Conservation (phyloP, 2,797 vertebrate species). For the Yasuhikotakia modesta region DNA sequence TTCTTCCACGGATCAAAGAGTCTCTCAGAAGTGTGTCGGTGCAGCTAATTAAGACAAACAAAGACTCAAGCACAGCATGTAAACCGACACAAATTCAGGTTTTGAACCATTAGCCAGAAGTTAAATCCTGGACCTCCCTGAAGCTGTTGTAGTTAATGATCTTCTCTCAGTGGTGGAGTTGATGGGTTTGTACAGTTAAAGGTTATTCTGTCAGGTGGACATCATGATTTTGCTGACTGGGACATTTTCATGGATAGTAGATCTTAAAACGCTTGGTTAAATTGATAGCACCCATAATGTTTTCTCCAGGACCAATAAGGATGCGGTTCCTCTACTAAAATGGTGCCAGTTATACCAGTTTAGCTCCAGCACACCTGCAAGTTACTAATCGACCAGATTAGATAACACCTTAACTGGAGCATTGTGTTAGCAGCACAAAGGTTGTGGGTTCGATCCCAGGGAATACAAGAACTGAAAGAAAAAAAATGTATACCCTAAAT, state of each 20-base stretch:
- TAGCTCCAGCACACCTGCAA: no score
- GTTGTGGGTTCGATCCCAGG: no score
- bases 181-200: neutral
- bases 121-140: conserved; percentile 16
- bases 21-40: conserved; percentile 34
- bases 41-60: conserved; percentile 29
- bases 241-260: neutral
- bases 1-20: conserved; percentile 44
- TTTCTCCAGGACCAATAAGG: no score
- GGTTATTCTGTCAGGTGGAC: neutral
- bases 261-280: no score
- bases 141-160: neutral
- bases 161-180: neutral
- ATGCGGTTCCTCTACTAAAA: no score
- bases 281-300: no score
- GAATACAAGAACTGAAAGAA: no score
- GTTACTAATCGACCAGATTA: no score
- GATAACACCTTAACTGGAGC: no score
- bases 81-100: conserved; percentile 35
- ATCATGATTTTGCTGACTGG: neutral
- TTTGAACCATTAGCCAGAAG: conserved; percentile 23
- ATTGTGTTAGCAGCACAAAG: no score
- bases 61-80: neutral
- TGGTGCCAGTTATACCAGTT: no score
- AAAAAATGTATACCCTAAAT: no score